Base-by-base conservation (phyloP, 2,888 invertebrate genomes). In the Dryadula phaetusa region DNA sequence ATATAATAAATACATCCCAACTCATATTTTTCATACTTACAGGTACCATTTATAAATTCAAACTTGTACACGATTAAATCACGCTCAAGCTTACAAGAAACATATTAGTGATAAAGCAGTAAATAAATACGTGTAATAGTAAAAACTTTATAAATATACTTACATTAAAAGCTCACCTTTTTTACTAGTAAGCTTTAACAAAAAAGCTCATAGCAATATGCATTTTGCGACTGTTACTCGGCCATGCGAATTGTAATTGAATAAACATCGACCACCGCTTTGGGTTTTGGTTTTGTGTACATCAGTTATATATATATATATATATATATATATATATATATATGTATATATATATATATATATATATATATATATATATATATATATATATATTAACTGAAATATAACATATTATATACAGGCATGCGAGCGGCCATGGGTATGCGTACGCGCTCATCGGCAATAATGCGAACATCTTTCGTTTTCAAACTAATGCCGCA, bases 401-500 rank as follows among this genome's bases (percentile, higher is more conserved):
- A 56, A 37, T 40, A 8, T 22, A 22, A 3, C 42, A 53, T 53
- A 22, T 66, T 64, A n/a, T 22, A 42, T 64, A 67, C 73, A 86
- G 87, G 86, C 5, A 76, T 80, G 2, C 78, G 63, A 60, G 77
- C 83, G 0, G 85, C 90, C 0, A 74, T 85, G 14, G 93, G 90
- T 20, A 77, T 92, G 16, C 77, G 82, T 8, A 86, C 87, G 3
- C 87, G 85, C 47, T 84, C 87, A 56, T 75, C 88, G 7, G 85
- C 86, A 7, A 82, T 85, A 56, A 88, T 97, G 49, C 94, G 96
- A 68, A 88, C 96, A 67, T 97, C 98, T 1, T 96, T 97, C 70
- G 95, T 97, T 68, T 97, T 95, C 84, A 96, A 97, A 82, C 97
- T 98, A 82, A 92, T 98, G 76, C 98, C 98, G 1, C 98, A 98